A percentile compares a stretch with the other conserved stretches of the same genome.
These are phyloP conservation scores for Parazoanthus atlanticus DNA, from an alignment of 92 coral and sea anemone genomes.

Conservation along the genomic window DNA sequence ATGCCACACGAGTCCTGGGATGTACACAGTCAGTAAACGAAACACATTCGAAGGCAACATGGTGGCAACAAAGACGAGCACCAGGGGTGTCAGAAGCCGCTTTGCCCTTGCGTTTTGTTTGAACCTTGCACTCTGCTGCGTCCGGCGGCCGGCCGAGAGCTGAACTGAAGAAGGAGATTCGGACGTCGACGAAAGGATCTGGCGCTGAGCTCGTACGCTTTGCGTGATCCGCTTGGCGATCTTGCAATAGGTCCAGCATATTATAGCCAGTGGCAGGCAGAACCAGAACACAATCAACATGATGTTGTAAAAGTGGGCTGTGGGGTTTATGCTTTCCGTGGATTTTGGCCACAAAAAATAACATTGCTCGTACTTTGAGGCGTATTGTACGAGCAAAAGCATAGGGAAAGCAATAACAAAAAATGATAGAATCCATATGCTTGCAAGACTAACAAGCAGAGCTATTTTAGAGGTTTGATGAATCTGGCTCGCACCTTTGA, in stretches of 20 bases:
- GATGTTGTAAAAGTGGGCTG: slow-evolving; percentile 22
- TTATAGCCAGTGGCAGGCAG: slow-evolving; percentile 10
- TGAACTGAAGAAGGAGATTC: neutral
- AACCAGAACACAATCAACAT: slow-evolving; percentile 15
- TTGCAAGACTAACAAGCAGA: neutral
- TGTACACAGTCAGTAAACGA: slow-evolving; percentile 19
- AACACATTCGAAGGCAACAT: slow-evolving; percentile 30
- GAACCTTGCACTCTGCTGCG: slow-evolving; percentile 15
- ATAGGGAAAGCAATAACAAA: slow-evolving; percentile 18
- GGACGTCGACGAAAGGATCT: neutral
- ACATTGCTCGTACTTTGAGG: neutral
- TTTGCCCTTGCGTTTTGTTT: slow-evolving; percentile 28
- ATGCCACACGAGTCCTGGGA: neutral
- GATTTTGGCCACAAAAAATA: slow-evolving; percentile 9
- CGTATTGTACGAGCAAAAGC: slow-evolving; percentile 4
- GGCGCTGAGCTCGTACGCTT: slow-evolving; percentile 22
- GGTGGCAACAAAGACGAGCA: slow-evolving; percentile 20
- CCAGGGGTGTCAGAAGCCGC: slow-evolving; percentile 35
- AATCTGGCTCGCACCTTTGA: slow-evolving; percentile 4
- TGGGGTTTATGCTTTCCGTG: neutral
- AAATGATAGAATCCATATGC: slow-evolving; percentile 21
- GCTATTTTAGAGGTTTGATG: slow-evolving; percentile 2
- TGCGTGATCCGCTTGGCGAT: slow-evolving; percentile 29
- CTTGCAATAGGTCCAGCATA: slow-evolving; percentile 37
- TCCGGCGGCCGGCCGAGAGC: neutral